Conservation (phyloP, 2,888 invertebrate genomes). For the Rotaria magnacalcarata region DNA sequence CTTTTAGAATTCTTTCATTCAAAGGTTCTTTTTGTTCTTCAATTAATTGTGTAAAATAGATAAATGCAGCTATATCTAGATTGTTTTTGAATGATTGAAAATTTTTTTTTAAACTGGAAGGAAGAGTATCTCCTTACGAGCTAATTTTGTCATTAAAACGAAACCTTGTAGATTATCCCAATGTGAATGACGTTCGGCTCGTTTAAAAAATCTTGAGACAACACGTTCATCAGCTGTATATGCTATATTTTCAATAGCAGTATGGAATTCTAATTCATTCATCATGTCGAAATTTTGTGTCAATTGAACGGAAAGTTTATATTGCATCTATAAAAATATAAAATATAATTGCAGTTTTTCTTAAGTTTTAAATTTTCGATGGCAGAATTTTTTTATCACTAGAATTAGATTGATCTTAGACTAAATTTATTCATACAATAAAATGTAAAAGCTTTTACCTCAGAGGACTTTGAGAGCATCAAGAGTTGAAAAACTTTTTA, state of each 20-base stretch:
- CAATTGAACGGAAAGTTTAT: conserved; percentile 6
- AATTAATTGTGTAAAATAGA: background rate
- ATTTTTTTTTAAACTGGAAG: no score
- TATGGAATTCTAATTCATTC: conserved; percentile 39
- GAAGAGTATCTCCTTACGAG: background rate
- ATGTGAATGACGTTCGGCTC: conserved; percentile 41
- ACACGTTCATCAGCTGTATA: conserved; percentile 42
- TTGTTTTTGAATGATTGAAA: no score
- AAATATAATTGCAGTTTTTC: background rate
- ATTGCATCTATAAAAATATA: background rate
- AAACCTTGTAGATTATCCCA: conserved; percentile 38
- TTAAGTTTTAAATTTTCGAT: no score
- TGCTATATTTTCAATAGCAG: conserved; percentile 43
- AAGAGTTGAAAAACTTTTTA: no score
- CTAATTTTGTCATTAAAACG: conserved; percentile 41
- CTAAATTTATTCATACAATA: no score
- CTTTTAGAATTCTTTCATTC: background rate
- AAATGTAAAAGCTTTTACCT: no score
- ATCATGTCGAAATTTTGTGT: conserved; percentile 33
- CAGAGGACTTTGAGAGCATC: no score
- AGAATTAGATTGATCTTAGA: no score
- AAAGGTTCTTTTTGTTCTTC: background rate
- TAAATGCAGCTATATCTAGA: background rate
- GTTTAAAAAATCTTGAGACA: conserved; percentile 18
- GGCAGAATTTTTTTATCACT: no score